phyloP scores from a whole-genome alignment of 2,113 vertebrate species.

The Conger conger region DNA sequence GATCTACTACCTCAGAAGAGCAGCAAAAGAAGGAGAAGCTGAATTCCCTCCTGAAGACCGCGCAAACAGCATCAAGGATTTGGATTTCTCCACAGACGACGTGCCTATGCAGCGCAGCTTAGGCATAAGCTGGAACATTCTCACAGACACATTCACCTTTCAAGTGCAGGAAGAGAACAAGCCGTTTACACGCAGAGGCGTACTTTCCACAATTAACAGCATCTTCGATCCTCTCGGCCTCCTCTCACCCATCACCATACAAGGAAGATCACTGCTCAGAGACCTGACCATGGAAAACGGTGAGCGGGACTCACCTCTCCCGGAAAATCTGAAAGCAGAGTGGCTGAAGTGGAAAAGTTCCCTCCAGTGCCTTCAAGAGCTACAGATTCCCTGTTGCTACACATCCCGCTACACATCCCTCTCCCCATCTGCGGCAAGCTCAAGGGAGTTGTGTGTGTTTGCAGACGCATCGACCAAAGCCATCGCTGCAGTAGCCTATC shows the following conservation, averaged over 20 bases:
- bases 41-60: constrained; percentile 9
- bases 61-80: background rate
- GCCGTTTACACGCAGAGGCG: constrained; percentile 21
- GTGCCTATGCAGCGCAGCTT: constrained; percentile 13
- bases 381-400: background rate
- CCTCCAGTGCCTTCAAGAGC: background rate
- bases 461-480: constrained; percentile 1
- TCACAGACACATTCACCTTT: constrained; percentile 35
- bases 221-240: background rate
- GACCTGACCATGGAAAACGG: background rate
- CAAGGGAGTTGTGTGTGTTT: background rate
- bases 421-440: background rate
- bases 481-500: constrained; percentile 20
- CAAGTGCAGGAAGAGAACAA: constrained; percentile 10
- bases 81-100: constrained; percentile 15
- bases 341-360: background rate
- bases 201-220: background rate
- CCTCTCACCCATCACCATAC: background rate
- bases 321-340: background rate
- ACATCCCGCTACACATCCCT: too few species aligned
- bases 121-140: constrained; percentile 44
- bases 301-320: constrained; percentile 19
- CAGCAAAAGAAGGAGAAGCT: background rate
- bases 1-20: background rate
- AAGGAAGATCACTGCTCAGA: background rate